Base-by-base conservation (phyloP, 2,888 invertebrate species). In the Drosophila mercatorum region DNA sequence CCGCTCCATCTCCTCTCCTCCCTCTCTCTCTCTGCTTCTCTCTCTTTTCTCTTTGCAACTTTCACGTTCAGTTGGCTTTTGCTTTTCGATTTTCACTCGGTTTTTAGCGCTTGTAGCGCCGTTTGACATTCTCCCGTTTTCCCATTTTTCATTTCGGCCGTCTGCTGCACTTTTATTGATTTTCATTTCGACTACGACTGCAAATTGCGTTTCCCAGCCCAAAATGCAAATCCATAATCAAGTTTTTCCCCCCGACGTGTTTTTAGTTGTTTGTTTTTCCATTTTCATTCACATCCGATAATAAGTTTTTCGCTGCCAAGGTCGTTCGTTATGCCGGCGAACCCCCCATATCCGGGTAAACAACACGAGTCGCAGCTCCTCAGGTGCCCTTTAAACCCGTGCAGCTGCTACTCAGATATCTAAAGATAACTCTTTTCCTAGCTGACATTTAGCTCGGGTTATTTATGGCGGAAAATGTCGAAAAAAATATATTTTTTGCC, bases 151-250 rank as follows among this genome's bases (percentile, higher is more conserved):
- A 58, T 53, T 72, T 72, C 46, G 38, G 40, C 61, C 47, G 58
- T 72, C 59, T 60, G 59, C 46, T 44, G 49, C 49, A 51, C n/a
- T 60, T 66, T 64, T 73, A 68, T 77, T 77, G 66, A 73, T 73
- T 76, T 76, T 66, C 64, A 58, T 63, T 74, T 69, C 66, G 59
- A 38, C 58, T 14, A 43, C 52, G 40, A 65, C 40, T 63, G 31
- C 46, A 26, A 75, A 53, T 44, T 52, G 57, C 43, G 41, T 57
- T 59, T 55, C 26, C 31, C 55, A n/a, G 10, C 71, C 65, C 41
- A 64, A 62, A 83, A 86, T 83, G 83, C 70, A 81, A 86, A 79
- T 86, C 62, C 81, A 86, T 79, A 81, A 83, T 86, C 78, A 78
- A 75, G 38, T 26, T 80, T 72, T 55, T 5, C 34, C 34, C 72